These are phyloP conservation scores for Rhodinocichla rosea DNA, from an alignment of 2,113 vertebrate species.

Conservation along the genomic window DNA sequence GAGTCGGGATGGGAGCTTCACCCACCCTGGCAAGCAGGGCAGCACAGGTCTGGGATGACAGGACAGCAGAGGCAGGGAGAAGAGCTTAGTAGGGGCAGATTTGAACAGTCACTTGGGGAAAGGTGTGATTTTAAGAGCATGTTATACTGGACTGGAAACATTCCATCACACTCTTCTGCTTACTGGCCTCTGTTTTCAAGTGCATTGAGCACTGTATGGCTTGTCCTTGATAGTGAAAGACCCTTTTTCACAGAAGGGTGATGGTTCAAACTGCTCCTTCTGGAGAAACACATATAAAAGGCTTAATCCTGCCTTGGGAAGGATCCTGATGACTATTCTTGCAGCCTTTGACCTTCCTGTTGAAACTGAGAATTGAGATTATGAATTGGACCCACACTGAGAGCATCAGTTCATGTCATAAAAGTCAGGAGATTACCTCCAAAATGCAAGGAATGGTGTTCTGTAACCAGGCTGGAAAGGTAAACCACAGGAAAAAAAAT, in stretches of 20 bases:
- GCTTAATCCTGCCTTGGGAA: neutral
- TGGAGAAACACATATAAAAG: neutral
- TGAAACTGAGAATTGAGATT: neutral
- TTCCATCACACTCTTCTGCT: neutral
- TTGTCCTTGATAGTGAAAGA: neutral
- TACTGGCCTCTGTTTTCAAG: neutral
- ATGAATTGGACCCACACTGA: neutral
- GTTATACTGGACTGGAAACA: neutral
- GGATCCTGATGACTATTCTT: rapidly evolving
- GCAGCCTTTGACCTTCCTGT: neutral
- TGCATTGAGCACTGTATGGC: neutral
- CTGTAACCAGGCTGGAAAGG: neutral
- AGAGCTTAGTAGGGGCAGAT: neutral
- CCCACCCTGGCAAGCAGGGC: neutral
- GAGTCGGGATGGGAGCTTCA: neutral
- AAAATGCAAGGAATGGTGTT: neutral
- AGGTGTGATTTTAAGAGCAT: neutral
- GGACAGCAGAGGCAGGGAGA: neutral
- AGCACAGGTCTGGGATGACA: neutral
- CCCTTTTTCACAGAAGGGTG: neutral
- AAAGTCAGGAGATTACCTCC: neutral
- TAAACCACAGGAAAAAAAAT: neutral
- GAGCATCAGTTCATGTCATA: neutral
- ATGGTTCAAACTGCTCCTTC: neutral
- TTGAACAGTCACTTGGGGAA: neutral